Evolutionary conservation across 2,888 invertebrate genomes (phyloP).

Genomic region (Cacoxenus indagator): DNA sequence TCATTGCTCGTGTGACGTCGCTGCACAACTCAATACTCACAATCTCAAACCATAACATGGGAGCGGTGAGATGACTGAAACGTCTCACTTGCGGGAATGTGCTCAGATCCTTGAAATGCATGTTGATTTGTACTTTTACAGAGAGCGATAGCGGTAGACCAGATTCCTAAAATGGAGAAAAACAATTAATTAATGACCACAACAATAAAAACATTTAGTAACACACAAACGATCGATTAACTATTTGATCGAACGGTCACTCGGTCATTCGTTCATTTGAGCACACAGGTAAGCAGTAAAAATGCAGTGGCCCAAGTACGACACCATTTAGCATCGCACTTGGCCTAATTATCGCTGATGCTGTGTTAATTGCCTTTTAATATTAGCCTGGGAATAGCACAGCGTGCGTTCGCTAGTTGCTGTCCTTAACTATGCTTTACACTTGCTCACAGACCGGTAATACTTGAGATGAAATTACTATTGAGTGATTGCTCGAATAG

Average conservation of each 20-base stretch:
- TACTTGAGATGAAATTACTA: conserved; percentile 38
- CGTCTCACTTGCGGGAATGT: conserved; percentile 77
- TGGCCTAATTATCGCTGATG: conserved; percentile 45
- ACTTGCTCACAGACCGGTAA: conserved; percentile 29
- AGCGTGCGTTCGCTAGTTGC: conserved; percentile 18
- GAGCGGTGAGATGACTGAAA: conserved; percentile 82
- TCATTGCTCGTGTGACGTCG: background rate
- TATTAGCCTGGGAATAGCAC: conserved; percentile 34
- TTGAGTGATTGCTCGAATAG: conserved; percentile 29
- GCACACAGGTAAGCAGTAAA: too few relatives aligned
- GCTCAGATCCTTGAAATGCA: conserved; percentile 81
- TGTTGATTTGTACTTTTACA: conserved; percentile 88
- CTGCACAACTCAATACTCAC: conserved; percentile 75
- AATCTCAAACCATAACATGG: conserved; percentile 91
- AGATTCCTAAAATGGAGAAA: conserved; percentile 73
- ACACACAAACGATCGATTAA: conserved; percentile 9
- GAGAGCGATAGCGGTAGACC: conserved; percentile 85
- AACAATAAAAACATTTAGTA: background rate
- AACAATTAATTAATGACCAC: conserved; percentile 35
- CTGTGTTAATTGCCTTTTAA: conserved; percentile 31
- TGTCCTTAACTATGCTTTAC: conserved; percentile 17
- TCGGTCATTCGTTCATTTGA: too few relatives aligned
- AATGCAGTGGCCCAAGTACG: conserved; percentile 33
- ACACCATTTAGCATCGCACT: conserved; percentile 41
- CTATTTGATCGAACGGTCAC: too few relatives aligned